These are phyloP conservation scores for Brachionus manjavacas DNA, from an alignment of 1,140 invertebrate species.

Conservation along the genomic window DNA sequence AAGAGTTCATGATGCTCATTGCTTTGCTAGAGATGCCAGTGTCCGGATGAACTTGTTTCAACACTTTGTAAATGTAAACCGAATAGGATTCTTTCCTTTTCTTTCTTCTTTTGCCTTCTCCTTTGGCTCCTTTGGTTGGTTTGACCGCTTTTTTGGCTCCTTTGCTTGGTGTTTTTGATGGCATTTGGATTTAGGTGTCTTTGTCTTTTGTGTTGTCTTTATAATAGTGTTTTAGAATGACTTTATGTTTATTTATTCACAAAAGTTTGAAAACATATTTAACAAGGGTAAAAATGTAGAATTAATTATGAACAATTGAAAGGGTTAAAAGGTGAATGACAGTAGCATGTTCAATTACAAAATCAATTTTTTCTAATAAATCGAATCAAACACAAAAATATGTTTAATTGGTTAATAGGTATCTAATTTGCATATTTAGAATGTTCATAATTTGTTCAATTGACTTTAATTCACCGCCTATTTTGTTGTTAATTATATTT, in stretches of 20 bases:
- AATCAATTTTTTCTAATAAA: background rate
- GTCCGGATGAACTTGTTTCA: constrained; percentile 60
- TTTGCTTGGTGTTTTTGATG: background rate
- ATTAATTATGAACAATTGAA: background rate
- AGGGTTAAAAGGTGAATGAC: background rate
- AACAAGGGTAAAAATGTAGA: background rate
- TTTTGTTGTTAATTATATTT: background rate
- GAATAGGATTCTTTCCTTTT: constrained; percentile 43
- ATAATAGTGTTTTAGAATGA: too few species aligned
- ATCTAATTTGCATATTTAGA: background rate
- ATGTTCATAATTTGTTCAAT: background rate
- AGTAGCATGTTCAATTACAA: background rate
- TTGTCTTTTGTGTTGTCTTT: too few species aligned
- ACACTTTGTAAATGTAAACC: constrained; percentile 50
- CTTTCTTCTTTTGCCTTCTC: background rate
- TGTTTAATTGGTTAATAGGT: background rate
- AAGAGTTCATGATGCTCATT: constrained; percentile 67
- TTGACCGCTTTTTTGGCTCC: background rate
- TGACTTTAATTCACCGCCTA: background rate
- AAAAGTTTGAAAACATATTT: background rate
- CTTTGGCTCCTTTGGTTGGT: constrained; percentile 17
- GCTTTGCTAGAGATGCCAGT: constrained; percentile 61
- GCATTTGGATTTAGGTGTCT: too few species aligned
- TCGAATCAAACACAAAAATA: background rate
- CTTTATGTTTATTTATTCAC: too few species aligned